Percentiles rank a stretch among this genome's conserved stretches.
Evolutionary conservation across 2,888 invertebrate genomes (phyloP).

Genomic region (Agriopis marginaria): DNA sequence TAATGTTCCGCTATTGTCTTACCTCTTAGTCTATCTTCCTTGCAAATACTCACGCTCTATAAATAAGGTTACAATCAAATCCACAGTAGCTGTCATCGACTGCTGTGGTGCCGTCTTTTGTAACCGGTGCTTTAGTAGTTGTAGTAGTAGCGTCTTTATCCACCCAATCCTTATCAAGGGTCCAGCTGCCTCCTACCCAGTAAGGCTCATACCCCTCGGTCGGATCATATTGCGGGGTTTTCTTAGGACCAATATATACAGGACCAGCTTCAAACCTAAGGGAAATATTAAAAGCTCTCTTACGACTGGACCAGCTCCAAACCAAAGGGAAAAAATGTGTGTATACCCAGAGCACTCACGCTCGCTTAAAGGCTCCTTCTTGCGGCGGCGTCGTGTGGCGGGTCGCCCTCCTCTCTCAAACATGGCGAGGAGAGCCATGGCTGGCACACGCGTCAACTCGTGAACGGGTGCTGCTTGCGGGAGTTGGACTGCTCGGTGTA

Average conservation of each 20-base stretch:
- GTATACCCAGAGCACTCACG: too few species aligned
- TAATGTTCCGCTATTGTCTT: too few species aligned
- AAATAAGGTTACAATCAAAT: background rate
- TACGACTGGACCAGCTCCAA: background rate
- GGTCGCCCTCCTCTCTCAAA: too few species aligned
- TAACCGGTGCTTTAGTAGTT: background rate
- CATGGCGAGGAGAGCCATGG: too few species aligned
- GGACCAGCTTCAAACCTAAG: background rate
- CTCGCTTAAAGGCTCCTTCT: too few species aligned
- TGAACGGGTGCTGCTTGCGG: too few species aligned
- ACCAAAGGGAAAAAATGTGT: background rate
- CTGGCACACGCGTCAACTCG: too few species aligned
- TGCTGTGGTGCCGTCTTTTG: background rate
- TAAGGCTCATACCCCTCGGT: background rate
- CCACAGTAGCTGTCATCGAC: background rate
- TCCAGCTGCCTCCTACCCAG: slow-evolving; percentile 1
- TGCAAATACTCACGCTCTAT: too few species aligned
- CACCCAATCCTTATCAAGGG: background rate
- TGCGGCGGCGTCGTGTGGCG: too few species aligned
- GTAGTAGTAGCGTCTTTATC: background rate
- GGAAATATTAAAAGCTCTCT: background rate
- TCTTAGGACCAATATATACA: background rate
- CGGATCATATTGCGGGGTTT: background rate
- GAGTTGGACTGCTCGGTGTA: too few species aligned
- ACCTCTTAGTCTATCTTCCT: too few species aligned